These are phyloP conservation scores for Lasiurus cinereus DNA, from an alignment of 2,113 vertebrate genomes.

Conservation along the genomic window DNA sequence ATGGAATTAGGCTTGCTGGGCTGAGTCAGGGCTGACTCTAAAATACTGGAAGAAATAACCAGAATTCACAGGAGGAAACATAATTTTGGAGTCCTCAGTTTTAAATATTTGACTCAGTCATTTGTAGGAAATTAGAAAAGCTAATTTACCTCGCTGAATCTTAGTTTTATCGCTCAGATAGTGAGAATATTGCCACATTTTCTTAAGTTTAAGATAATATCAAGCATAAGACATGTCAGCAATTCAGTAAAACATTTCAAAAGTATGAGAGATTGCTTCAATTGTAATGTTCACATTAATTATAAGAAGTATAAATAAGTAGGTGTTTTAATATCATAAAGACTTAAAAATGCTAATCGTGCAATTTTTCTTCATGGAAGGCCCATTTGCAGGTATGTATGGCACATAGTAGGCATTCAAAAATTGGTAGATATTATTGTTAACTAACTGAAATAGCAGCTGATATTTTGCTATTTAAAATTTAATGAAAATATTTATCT, in stretches of 20 bases:
- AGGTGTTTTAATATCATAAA: slow-evolving; percentile 8
- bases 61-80: slow-evolving; percentile 50
- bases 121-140: neutral
- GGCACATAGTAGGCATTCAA: neutral
- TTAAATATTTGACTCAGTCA: slow-evolving; percentile 7
- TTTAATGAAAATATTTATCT: neutral
- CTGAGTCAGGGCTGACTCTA: neutral
- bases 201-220: slow-evolving; percentile 45
- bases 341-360: neutral
- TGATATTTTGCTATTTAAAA: neutral
- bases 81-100: neutral
- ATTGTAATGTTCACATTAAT: neutral
- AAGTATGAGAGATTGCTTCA: slow-evolving; percentile 43
- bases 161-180: slow-evolving; percentile 50
- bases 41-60: slow-evolving; percentile 20
- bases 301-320: slow-evolving; percentile 2
- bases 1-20: neutral
- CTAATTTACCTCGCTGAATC: slow-evolving; percentile 56
- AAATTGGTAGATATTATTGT: neutral
- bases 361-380: neutral
- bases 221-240: neutral
- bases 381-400: neutral
- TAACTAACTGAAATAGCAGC: neutral
- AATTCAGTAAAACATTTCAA: slow-evolving; percentile 26
- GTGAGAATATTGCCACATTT: neutral